Base-by-base conservation (phyloP, 2,888 invertebrate genomes). In the Trachelus stipa region DNA sequence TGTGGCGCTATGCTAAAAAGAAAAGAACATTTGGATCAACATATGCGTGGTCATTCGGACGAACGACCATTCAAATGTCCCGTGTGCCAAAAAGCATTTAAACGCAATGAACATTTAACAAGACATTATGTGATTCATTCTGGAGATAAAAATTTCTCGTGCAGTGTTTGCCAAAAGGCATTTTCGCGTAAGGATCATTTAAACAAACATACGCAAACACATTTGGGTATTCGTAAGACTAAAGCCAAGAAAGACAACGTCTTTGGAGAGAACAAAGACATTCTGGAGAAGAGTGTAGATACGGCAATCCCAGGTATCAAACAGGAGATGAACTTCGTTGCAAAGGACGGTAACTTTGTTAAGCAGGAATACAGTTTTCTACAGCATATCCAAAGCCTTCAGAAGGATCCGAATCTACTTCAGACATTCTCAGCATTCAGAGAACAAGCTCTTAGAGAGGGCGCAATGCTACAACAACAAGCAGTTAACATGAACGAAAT, bases 101-200 rank as follows among this genome's bases (percentile, higher is more conserved):
- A 93, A 79, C 89, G 93, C 68, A 93, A 93, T 81, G 93, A 93
- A 79, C 93, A 93, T 83, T 88, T 93, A n/a, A 92, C 93, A 0
- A 91, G 93, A 74, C 93, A 93, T 83, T 92, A 91, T 77, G 92
- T 92, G 6, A 93, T 93, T 77, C 93, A 93, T 81, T 92, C 93
- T 0, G 93, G 93, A 3, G 92, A 92, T 82, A 93, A 93, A 81
- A 92, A 92, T 75, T 92, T 92, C 82, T 87, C 87, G 2, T 93
- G 93, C 80, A 86, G 87, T 11, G 91, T 92, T 37, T 93, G 93
- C 83, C 91, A 92, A 23, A 93, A 93, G 81, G 92, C 92, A 0
- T 93, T 93, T 82, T 92, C 92, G 31, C 90, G 93, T 11, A 92
- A 92, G 80, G 93, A 93, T 85, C 93, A 93, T 81, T 87, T 93